These are phyloP conservation scores for Drosophila funebris DNA, from an alignment of 1,140 invertebrate species.

Conservation along the genomic window DNA sequence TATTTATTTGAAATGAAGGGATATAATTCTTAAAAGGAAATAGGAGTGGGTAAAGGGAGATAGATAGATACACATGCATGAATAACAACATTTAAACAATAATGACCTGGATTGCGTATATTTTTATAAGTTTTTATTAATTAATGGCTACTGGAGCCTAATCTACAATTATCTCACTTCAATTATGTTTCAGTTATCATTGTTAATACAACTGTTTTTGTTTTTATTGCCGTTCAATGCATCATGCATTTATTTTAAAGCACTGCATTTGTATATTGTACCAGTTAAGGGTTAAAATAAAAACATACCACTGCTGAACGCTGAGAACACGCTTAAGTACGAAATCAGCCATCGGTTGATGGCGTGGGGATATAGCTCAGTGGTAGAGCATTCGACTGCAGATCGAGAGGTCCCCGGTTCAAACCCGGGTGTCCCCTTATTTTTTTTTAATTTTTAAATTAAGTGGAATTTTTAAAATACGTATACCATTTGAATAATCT, in stretches of 20 bases:
- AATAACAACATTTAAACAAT: too few relatives aligned
- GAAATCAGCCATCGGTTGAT: neutral
- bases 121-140: too few relatives aligned
- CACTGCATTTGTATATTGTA: conserved; percentile 9
- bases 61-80: too few relatives aligned
- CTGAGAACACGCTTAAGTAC: neutral
- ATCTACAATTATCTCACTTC: too few relatives aligned
- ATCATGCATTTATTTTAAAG: neutral
- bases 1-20: neutral
- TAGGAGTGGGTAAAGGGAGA: too few relatives aligned
- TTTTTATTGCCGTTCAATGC: neutral
- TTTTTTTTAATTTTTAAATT: conserved; percentile 15
- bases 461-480: conserved; percentile 1
- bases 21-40: neutral
- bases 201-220: too few relatives aligned
- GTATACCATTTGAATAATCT: neutral
- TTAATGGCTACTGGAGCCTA: too few relatives aligned
- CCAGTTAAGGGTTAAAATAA: conserved; percentile 19
- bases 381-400: conserved; percentile 97
- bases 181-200: too few relatives aligned
- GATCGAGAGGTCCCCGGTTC: conserved; percentile 97
- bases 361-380: conserved; percentile 93
- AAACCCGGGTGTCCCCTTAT: conserved; percentile 96
- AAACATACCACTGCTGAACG: neutral
- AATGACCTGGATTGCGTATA: too few relatives aligned